These are phyloP conservation scores for Drosophila prosaltans DNA, from an alignment of 1,140 invertebrate species.

Conservation along the genomic window DNA sequence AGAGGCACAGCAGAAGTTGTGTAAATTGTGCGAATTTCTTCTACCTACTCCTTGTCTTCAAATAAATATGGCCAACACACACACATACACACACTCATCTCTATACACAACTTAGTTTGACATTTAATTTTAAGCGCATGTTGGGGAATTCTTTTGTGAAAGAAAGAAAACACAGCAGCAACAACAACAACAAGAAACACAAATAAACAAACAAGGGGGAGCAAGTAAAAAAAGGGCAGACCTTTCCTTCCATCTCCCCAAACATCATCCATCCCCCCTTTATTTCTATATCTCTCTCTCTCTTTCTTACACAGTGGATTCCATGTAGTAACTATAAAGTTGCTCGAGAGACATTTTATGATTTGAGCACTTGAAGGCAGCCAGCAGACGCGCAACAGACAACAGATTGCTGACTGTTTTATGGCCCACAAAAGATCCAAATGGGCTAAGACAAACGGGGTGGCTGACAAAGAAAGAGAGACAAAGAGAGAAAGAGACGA, in stretches of 20 bases:
- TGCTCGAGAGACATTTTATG: slow-evolving; percentile 79
- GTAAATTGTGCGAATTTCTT: slow-evolving; percentile 76
- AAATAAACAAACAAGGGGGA: slow-evolving; percentile 71
- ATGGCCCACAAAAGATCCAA: slow-evolving; percentile 52
- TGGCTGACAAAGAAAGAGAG: not conserved
- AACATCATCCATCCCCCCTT: not conserved
- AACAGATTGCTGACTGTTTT: slow-evolving; percentile 79
- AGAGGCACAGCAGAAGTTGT: slow-evolving; percentile 64
- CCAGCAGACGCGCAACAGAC: slow-evolving; percentile 76
- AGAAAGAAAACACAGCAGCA: slow-evolving; percentile 62
- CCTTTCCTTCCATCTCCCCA: not conserved
- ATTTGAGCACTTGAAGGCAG: slow-evolving; percentile 78
- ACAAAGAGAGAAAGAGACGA: not conserved
- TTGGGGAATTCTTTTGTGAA: slow-evolving; percentile 80
- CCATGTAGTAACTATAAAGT: slow-evolving; percentile 75
- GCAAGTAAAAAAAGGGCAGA: not conserved
- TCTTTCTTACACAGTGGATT: not conserved
- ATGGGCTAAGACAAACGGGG: not conserved
- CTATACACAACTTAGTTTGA: slow-evolving; percentile 54
- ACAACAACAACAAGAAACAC: slow-evolving; percentile 15
- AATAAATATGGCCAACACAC: slow-evolving; percentile 69
- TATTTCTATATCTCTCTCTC: not conserved
- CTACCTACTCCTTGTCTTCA: slow-evolving; percentile 32
- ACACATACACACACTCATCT: slow-evolving; percentile 44
- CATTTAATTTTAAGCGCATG: slow-evolving; percentile 82